A percentile compares a stretch with the other conserved stretches of the same genome.
These are phyloP conservation scores for Ceratina australensis DNA, from an alignment of 1,140 invertebrate species.

Conservation along the genomic window DNA sequence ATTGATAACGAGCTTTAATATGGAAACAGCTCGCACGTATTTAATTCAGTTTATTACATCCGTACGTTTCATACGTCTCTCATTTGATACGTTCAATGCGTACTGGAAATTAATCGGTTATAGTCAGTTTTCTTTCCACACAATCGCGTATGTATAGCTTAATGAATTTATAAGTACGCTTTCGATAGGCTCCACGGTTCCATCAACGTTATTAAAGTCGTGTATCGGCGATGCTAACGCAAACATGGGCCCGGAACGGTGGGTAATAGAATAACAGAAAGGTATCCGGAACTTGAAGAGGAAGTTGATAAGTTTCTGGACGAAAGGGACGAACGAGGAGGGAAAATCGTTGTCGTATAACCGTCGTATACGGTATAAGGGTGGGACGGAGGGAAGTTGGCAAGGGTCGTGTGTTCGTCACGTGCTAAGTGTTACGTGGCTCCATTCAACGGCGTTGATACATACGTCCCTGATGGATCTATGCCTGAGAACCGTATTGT, in stretches of 20 bases:
- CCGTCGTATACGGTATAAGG: background rate
- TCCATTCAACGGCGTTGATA: slow-evolving; percentile 53
- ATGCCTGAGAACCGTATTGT: slow-evolving; percentile 49
- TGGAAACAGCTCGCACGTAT: too few species aligned
- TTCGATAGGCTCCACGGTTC: background rate
- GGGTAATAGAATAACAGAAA: slow-evolving; percentile 34
- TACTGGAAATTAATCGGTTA: too few species aligned
- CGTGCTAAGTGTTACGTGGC: slow-evolving; percentile 68
- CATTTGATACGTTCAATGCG: too few species aligned
- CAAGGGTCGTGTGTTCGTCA: slow-evolving; percentile 56
- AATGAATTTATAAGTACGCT: background rate
- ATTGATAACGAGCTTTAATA: background rate
- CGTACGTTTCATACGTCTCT: too few species aligned
- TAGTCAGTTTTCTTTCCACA: too few species aligned
- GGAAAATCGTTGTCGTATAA: background rate
- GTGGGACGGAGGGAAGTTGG: slow-evolving; percentile 4
- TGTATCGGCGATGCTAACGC: slow-evolving; percentile 8
- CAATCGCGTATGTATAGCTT: background rate
- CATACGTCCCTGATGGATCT: slow-evolving; percentile 49
- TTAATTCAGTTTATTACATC: too few species aligned
- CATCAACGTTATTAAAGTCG: slow-evolving; percentile 51
- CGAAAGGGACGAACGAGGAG: slow-evolving; percentile 8
- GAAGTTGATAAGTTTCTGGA: slow-evolving; percentile 26
- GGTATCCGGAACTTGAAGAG: slow-evolving; percentile 32
- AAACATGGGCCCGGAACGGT: slow-evolving; percentile 22